phyloP scores from a whole-genome alignment of 2,113 vertebrate genomes.

The Austrofundulus limnaeus region DNA sequence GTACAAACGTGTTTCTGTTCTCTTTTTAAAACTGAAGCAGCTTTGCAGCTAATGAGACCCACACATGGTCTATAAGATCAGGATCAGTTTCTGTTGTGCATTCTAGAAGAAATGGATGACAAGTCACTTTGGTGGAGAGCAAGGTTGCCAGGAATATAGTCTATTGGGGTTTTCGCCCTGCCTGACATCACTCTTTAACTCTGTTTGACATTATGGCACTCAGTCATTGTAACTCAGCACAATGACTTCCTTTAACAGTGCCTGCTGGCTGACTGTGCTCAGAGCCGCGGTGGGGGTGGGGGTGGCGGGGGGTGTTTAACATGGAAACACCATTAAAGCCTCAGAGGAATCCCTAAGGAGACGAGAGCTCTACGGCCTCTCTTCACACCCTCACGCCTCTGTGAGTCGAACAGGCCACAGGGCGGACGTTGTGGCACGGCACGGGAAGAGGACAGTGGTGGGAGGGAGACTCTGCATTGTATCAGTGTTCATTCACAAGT shows the following conservation, averaged over 20 bases:
- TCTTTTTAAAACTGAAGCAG: too few species aligned
- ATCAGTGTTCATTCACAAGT: slow-evolving; percentile 64
- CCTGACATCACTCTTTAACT: slow-evolving; percentile 24
- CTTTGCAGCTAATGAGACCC: too few species aligned
- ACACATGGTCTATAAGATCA: too few species aligned
- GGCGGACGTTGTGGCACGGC: background rate
- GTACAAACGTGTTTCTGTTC: too few species aligned
- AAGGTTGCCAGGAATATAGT: too few species aligned
- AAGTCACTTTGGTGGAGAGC: too few species aligned
- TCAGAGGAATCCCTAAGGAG: slow-evolving; percentile 44
- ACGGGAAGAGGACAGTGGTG: slow-evolving; percentile 1
- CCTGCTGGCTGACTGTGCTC: slow-evolving; percentile 21
- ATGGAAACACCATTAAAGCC: slow-evolving; percentile 52
- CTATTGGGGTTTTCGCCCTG: background rate
- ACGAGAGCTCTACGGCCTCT: slow-evolving; percentile 44
- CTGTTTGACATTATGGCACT: slow-evolving; percentile 44
- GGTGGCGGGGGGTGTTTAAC: slow-evolving; percentile 49
- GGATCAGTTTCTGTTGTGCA: too few species aligned
- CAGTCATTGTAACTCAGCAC: slow-evolving; percentile 40
- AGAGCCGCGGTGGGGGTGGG: too few species aligned
- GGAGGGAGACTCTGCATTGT: slow-evolving; percentile 44
- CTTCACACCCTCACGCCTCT: slow-evolving; percentile 36
- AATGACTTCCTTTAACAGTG: slow-evolving; percentile 62
- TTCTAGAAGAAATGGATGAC: too few species aligned
- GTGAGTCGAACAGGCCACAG: slow-evolving; percentile 29